Base-by-base conservation (phyloP, 2,888 invertebrate species). In the Drosophila rubida region DNA sequence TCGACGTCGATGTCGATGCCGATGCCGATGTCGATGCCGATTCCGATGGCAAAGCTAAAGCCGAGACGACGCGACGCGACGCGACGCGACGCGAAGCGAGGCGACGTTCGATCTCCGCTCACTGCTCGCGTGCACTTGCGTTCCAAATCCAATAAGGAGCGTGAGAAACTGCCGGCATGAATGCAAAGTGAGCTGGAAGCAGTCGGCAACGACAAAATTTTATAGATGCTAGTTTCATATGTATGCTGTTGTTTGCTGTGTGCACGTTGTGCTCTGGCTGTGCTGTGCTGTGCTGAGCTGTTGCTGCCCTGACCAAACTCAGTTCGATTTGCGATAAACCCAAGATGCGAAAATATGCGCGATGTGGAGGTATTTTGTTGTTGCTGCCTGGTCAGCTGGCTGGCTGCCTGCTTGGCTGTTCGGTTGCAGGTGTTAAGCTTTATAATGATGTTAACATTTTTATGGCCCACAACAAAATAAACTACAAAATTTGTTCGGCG, bases 131-230 rank as follows among this genome's bases (percentile, higher is more conserved):
- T 89, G 81, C 82, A 86, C 79, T 89, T 87, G 88, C 82, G 85
- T 69, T 82, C 80, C 82, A 79, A 79, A 82, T 87, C 81, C 83
- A 87, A 88, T 87, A 86, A 88, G 87, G 85, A 90, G 90, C 90
- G 90, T 90, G 90, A 88, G 90, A 90, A 89, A 89, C 84, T 71
- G 83, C 60, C 78, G 73, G 75, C 81, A 66, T 69, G 75, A 81
- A 83, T 83, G 82, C 82, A 83, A 85, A 83, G 79, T 82, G 67
- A 81, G 69, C 59, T 79, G 85, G 44, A 74, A 72, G 46, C 25
- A 73, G 57, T 59, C 27, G 55, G 48, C 58, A 64, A 63, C 84
- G 64, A 81, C 84, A 84, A 81, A 79, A 79, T 78, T 75, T 78
- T 73, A 83, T 80, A 73, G 80, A 83, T 81, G 78, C 69, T 69